Evolutionary conservation across 1,140 invertebrate species (phyloP).

Genomic region (Penaeus japonicus): DNA sequence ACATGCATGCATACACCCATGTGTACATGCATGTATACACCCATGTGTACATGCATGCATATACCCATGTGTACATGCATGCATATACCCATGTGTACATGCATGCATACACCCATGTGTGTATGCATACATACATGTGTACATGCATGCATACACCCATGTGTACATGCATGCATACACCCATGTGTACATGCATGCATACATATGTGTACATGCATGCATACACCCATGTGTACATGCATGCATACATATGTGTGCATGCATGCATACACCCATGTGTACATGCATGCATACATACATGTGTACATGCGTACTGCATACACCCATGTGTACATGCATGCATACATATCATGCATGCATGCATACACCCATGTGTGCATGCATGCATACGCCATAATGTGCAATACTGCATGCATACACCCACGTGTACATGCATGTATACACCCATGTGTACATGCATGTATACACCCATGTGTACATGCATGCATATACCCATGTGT

Average conservation of each 20-base stretch:
- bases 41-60: neutral
- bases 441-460: too few species aligned
- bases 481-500: too few species aligned
- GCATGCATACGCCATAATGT: neutral
- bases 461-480: too few species aligned
- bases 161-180: neutral
- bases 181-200: neutral
- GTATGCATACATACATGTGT: neutral
- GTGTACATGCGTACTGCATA: neutral
- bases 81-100: too few species aligned
- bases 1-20: neutral
- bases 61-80: neutral
- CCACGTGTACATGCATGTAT: too few species aligned
- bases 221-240: neutral
- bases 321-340: neutral
- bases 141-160: neutral
- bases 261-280: neutral
- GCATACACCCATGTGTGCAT: neutral
- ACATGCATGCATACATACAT: slow-evolving; percentile 9
- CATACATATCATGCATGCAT: neutral
- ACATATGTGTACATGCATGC: neutral
- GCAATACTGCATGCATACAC: neutral
- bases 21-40: neutral
- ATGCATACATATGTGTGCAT: neutral
- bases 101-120: too few species aligned